phyloP scores from a whole-genome alignment of 2,113 vertebrate species.

The Smithornis capensis region DNA sequence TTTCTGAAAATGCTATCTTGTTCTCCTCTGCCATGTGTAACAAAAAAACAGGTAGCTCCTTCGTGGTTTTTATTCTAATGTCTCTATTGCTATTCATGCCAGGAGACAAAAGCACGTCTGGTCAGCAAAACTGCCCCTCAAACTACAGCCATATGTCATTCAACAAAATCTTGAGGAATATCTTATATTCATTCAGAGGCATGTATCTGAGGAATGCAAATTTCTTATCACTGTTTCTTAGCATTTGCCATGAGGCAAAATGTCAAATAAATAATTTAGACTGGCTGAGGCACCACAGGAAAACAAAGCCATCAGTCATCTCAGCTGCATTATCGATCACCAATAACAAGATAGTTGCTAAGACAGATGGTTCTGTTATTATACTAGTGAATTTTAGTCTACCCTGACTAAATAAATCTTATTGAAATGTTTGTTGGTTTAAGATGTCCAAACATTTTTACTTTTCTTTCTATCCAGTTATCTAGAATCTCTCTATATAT shows the following conservation, averaged over 20 bases:
- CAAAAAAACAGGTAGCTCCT: not conserved
- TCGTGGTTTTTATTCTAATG: not conserved
- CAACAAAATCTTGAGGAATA: constrained; percentile 14
- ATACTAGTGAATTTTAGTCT: constrained; percentile 71
- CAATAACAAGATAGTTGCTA: constrained; percentile 80
- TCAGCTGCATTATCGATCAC: constrained; percentile 77
- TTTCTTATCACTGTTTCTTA: constrained; percentile 61
- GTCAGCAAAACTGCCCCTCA: constrained; percentile 17
- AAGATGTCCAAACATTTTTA: constrained; percentile 59
- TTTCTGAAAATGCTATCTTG: not conserved
- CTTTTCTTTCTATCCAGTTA: not conserved
- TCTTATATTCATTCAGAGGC: not conserved
- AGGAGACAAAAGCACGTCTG: not conserved
- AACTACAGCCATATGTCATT: not conserved
- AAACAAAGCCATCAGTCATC: constrained; percentile 80
- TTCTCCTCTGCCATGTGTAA: not conserved
- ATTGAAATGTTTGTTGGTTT: constrained; percentile 68
- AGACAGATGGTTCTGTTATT: constrained; percentile 79
- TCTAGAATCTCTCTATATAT: not conserved
- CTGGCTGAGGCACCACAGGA: constrained; percentile 56
- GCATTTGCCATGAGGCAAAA: constrained; percentile 68
- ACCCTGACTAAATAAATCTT: constrained; percentile 72
- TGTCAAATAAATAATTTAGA: constrained; percentile 79
- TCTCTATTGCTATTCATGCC: not conserved
- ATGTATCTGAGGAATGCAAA: constrained; percentile 51